phyloP scores from a whole-genome alignment of 2,113 vertebrate species.

The Tragelaphus imberbis region DNA sequence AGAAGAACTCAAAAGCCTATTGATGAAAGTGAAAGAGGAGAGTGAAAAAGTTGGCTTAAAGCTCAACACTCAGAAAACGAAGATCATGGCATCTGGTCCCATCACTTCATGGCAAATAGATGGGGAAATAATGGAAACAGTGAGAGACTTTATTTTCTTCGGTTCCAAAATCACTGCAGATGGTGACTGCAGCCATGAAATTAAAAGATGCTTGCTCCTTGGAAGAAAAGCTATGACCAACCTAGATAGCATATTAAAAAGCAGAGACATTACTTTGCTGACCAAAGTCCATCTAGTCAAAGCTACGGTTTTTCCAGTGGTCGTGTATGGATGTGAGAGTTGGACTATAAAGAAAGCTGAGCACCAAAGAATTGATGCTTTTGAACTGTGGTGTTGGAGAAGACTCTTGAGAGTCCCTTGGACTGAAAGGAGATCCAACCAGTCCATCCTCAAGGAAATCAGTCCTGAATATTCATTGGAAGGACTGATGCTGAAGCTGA shows the following conservation, averaged over 20 bases:
- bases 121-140: background rate
- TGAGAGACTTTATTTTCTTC: background rate
- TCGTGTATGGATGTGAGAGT: background rate
- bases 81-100: background rate
- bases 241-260: background rate
- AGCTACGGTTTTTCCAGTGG: background rate
- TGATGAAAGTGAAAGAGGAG: background rate
- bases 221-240: background rate
- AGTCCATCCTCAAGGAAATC: background rate
- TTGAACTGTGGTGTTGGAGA: background rate
- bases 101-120: background rate
- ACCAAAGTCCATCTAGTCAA: background rate
- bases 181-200: background rate
- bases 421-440: background rate
- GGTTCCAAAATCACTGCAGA: background rate
- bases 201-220: background rate
- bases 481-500: background rate
- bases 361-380: rapidly evolving
- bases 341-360: background rate
- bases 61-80: background rate
- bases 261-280: background rate
- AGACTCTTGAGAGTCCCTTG: background rate
- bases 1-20: background rate
- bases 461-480: background rate
- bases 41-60: background rate